Evolutionary conservation across 2,113 vertebrate genomes (phyloP).

Genomic region (Labrus mixtus): DNA sequence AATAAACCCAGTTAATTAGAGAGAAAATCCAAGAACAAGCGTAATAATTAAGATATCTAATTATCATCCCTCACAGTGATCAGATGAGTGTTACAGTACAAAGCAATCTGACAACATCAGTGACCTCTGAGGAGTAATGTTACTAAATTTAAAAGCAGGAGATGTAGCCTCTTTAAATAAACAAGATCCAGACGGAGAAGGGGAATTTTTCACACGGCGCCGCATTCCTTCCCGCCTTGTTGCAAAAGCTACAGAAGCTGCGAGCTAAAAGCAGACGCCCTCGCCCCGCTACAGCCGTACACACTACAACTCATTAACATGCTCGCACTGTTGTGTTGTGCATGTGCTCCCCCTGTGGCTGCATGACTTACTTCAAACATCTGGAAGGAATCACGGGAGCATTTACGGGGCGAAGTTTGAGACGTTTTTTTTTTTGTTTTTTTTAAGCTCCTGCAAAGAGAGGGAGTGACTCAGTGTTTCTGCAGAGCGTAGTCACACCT

Average conservation of each 20-base stretch:
- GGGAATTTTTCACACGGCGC: conserved; percentile 43
- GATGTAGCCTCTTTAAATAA: conserved; percentile 41
- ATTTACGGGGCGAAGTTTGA: conserved; percentile 30
- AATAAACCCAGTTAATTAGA: conserved; percentile 7
- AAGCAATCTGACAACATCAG: conserved; percentile 1
- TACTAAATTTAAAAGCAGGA: conserved; percentile 26
- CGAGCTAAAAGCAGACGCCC: conserved; percentile 19
- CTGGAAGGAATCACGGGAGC: conserved; percentile 60
- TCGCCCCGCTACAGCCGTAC: background rate
- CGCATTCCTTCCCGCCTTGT: conserved; percentile 36
- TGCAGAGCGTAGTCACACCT: conserved; percentile 21
- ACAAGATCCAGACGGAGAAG: conserved; percentile 46
- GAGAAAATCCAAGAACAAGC: background rate
- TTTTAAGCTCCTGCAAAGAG: conserved; percentile 35
- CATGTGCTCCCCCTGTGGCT: background rate
- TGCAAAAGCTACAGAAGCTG: conserved; percentile 26
- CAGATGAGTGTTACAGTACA: background rate
- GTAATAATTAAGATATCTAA: background rate
- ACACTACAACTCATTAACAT: conserved; percentile 51
- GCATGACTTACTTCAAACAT: conserved; percentile 39
- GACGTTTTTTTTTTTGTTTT: background rate
- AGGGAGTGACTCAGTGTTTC: conserved; percentile 57
- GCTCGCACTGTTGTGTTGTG: conserved; percentile 1
- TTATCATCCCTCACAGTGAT: background rate
- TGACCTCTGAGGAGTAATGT: background rate